These are phyloP conservation scores for Tetrax tetrax DNA, from an alignment of 2,113 vertebrate genomes.

Conservation along the genomic window DNA sequence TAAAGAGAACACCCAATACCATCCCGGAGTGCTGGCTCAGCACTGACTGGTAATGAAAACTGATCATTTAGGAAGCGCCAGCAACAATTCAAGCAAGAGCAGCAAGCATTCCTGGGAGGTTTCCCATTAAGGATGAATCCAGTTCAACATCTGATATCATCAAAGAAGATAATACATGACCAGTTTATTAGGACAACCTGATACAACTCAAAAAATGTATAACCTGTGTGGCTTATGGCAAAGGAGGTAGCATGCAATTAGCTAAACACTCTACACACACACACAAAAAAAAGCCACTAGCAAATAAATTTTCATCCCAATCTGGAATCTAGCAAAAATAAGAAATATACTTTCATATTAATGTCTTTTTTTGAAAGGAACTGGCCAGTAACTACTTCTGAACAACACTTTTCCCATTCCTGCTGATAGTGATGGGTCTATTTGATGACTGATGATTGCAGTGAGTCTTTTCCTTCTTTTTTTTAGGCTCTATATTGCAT, in stretches of 20 bases:
- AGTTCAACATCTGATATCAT: not conserved
- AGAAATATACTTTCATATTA: not conserved
- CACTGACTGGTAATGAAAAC: not conserved
- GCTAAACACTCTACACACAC: not conserved
- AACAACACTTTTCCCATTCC: slow-evolving; percentile 18
- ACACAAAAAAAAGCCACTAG: not conserved
- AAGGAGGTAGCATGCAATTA: not conserved
- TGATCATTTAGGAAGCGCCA: not conserved
- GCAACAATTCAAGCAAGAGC: not conserved
- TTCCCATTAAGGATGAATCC: not conserved
- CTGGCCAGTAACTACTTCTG: not conserved
- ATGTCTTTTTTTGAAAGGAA: not conserved
- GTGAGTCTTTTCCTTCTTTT: not conserved
- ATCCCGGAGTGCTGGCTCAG: not conserved
- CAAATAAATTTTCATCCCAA: not conserved
- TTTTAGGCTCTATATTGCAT: not conserved
- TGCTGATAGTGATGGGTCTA: not conserved
- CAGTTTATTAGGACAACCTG: not conserved
- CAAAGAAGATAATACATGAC: not conserved
- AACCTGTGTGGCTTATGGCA: not conserved
- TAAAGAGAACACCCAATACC: not conserved
- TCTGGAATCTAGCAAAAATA: not conserved
- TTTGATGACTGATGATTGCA: not conserved
- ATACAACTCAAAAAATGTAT: not conserved
- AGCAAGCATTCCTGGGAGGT: not conserved